Base-by-base conservation (phyloP, 2,888 invertebrate genomes). In the Polyploca ridens region DNA sequence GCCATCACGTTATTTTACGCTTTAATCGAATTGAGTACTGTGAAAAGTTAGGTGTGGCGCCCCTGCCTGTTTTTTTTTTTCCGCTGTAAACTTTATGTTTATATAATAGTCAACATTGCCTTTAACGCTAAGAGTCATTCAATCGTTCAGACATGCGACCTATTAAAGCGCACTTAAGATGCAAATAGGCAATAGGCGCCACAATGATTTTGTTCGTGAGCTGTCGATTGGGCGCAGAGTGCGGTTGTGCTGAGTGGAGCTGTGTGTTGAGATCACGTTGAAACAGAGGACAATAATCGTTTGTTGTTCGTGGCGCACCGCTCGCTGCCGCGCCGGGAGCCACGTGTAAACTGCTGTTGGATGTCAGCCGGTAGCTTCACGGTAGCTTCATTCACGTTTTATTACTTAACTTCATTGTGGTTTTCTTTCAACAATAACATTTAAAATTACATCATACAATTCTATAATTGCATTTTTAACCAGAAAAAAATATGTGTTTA, bases 241-340 rank as follows among this genome's bases (percentile, higher is more conserved):
- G 64, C 68, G 68, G 66, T 74, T 67, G 71, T 67, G 75, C 69
- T 80, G 75, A 82, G 78, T 79, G 79, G 77, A 79, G 80, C 76
- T 78, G 79, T 81, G 83, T 76, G 76, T 69, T 66, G 82, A 80
- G 82, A 87, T 88, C 88, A 88, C 87, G 87, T 88, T 76, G 80
- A 86, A 88, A 88, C 78, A 81, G 81, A 77, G 81, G 81, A 85
- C 88, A 83, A 86, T 85, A 89, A 90, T 88, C 87, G 88, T 87
- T 87, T 86, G 88, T 87, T 81, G 81, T 79, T 84, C 81, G 83
- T 81, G 82, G 80, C 77, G 73, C 73, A 67, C 76, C 78, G 75
- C 75, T 13, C 78, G 75, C 54, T 16, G 54, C 54, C 54, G 19
- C 78, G 75, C 75, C 78, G 75, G 81, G 74, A 82, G 84, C 82